Base-by-base conservation (phyloP, 2,113 vertebrate species). In the Morphnarchus princeps region DNA sequence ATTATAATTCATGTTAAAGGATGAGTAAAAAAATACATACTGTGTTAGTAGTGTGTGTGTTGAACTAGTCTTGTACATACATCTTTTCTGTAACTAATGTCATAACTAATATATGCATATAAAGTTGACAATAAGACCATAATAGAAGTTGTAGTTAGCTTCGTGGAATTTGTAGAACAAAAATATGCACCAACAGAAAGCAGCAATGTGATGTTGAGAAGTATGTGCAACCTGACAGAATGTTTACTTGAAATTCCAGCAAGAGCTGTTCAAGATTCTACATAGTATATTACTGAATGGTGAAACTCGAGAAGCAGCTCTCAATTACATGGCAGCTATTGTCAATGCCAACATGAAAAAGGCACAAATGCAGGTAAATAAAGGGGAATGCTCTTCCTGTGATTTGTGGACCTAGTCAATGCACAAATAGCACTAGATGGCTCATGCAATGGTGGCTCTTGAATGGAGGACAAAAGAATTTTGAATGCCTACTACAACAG, bases 281-380 rank as follows among this genome's bases (percentile, higher is more conserved):
- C 99, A 99, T 66, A 99, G 99, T 57, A 95, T 99, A 95, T 97
- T 99, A 76, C 98, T 99, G 54, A 99, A 99, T 6, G 99, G 99
- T 54, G 99, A 99, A 95, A 99, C 99, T 6, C 98, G 99, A 7
- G 99, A 99, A 92, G 98, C 99, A 4, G 99, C 99, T 58, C 99
- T 99, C 5, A 96, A 98, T 95, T 99, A 99, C 98, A 99, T 99
- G 99, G 99, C 99, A 79, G 98, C 99, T 94, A 45, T 99, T 50
- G 99, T 99, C 96, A 99, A 99, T 70, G 98, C 99, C 97, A 99
- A 99, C 96, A 99, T 99, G 98, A 99, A 99, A 94, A 99, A 99
- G 96, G 99, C 99, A 6, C 99, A 99, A 96, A 99, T 99, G 99
- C 99, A 99, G 99, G 99, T 99, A 97, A 91, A 84, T 87, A 17